These are phyloP conservation scores for Pseudochromis fuscus DNA, from an alignment of 2,797 vertebrate species.

Conservation along the genomic window DNA sequence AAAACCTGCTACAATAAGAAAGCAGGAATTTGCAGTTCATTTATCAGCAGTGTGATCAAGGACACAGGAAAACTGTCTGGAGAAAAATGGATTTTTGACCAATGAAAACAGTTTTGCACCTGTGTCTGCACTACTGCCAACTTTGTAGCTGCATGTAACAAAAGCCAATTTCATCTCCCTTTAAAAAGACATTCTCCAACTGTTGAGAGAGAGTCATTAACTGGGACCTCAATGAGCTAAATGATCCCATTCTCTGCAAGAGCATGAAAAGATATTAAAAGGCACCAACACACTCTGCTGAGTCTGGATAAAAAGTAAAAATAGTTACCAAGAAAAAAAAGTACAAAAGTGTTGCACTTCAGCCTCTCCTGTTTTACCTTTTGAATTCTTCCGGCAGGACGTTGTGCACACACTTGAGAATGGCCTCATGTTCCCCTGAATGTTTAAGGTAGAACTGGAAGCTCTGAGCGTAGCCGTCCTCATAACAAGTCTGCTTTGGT, in stretches of 20 bases:
- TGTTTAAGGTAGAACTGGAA: conserved; percentile 85
- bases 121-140: not conserved
- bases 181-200: not conserved
- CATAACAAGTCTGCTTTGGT: conserved; percentile 77
- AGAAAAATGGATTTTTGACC: not conserved
- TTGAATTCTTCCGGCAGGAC: conserved; percentile 82
- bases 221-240: not conserved
- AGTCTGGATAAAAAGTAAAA: not conserved
- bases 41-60: too few relatives aligned
- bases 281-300: not conserved
- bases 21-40: too few relatives aligned
- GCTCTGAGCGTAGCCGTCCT: conserved; percentile 67
- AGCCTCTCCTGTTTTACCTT: conserved; percentile 76
- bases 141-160: not conserved
- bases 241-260: not conserved
- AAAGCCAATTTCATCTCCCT: not conserved
- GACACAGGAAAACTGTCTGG: too few relatives aligned
- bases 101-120: not conserved
- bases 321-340: not conserved
- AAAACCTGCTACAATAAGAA: too few relatives aligned
- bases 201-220: conserved; percentile 12
- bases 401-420: conserved; percentile 77
- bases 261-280: not conserved
- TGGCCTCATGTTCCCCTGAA: conserved; percentile 87
- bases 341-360: not conserved